These are phyloP conservation scores for Aphelinus atriplicis DNA, from an alignment of 1,140 invertebrate genomes.

Conservation along the genomic window DNA sequence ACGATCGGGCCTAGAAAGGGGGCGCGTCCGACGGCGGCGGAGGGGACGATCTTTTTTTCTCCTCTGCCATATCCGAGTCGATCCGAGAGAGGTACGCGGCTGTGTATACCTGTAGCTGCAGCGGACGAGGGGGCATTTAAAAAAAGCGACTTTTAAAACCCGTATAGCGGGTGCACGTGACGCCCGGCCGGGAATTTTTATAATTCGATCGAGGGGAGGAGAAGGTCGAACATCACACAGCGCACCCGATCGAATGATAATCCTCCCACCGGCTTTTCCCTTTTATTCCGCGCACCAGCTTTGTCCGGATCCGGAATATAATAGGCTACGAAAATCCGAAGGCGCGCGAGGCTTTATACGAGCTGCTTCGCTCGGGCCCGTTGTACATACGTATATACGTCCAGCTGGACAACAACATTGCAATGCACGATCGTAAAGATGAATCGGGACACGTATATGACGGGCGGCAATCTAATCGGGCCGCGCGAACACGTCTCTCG, in stretches of 20 bases:
- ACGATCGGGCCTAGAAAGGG: not conserved
- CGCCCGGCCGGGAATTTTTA: not conserved
- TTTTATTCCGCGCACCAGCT: not conserved
- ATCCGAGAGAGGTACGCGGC: not conserved
- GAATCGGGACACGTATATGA: no score
- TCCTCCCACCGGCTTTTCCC: not conserved
- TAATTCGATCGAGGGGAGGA: not conserved
- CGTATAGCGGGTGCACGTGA: not conserved
- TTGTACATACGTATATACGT: no score
- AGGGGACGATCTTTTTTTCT: not conserved
- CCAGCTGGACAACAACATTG: no score
- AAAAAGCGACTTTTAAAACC: constrained; percentile 20
- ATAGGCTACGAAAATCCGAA: no score
- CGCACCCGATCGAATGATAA: constrained; percentile 5
- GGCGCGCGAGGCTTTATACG: no score
- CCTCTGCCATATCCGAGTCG: not conserved
- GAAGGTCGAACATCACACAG: constrained; percentile 4
- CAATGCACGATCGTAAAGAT: no score
- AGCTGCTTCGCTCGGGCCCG: no score
- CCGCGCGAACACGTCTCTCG: no score
- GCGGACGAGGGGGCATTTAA: constrained; percentile 1
- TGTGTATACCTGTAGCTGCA: not conserved
- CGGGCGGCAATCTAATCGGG: no score
- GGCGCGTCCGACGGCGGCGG: not conserved
- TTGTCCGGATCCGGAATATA: not conserved